These are phyloP conservation scores for Melanostoma mellinum DNA, from an alignment of 2,888 invertebrate genomes.

Conservation along the genomic window DNA sequence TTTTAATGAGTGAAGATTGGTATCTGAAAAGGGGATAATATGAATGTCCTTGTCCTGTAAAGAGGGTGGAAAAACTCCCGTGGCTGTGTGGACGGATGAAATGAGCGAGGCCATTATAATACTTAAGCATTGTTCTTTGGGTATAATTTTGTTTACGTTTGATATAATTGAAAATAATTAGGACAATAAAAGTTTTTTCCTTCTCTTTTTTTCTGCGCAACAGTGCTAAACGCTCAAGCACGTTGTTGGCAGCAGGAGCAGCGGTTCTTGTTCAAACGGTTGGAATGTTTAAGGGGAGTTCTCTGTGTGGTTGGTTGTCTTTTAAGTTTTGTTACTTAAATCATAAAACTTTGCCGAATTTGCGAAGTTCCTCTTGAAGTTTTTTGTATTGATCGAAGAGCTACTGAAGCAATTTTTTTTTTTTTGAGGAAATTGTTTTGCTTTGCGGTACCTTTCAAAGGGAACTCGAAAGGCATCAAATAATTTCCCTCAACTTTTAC, in stretches of 20 bases:
- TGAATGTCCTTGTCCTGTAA: slow-evolving; percentile 14
- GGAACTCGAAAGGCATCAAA: no score
- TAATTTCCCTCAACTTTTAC: no score
- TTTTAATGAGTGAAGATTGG: slow-evolving; percentile 55
- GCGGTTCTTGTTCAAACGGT: neutral
- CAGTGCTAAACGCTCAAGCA: no score
- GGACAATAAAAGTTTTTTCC: slow-evolving; percentile 17
- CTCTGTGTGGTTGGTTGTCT: no score
- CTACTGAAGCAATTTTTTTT: no score
- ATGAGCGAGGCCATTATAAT: slow-evolving; percentile 31
- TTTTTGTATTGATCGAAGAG: no score
- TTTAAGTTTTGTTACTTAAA: no score
- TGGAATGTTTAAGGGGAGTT: neutral
- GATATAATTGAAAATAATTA: slow-evolving; percentile 42
- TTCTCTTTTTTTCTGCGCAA: neutral
- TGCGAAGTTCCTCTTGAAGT: no score
- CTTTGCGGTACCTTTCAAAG: no score
- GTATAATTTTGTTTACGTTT: slow-evolving; percentile 40
- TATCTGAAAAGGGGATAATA: slow-evolving; percentile 42
- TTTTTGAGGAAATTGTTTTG: no score
- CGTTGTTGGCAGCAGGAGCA: no score
- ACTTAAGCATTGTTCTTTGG: slow-evolving; percentile 30
- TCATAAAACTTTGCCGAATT: no score
- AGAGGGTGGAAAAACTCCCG: slow-evolving; percentile 14
- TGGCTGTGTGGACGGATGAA: slow-evolving; percentile 28